Conservation (phyloP, 64 coral and sea anemone genomes). For the Cladopsammia gracilis region DNA sequence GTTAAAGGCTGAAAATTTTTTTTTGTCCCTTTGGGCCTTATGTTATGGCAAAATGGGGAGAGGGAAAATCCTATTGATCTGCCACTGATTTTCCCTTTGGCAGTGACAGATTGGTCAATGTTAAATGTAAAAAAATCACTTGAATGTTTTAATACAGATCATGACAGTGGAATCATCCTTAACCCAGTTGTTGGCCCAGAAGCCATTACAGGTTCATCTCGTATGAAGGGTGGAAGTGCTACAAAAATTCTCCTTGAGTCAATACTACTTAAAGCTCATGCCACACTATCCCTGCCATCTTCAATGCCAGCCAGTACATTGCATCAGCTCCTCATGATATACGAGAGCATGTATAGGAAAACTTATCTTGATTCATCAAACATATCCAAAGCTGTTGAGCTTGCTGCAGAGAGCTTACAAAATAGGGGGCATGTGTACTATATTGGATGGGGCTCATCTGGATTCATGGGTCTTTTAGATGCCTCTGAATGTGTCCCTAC, state of each 20-base stretch:
- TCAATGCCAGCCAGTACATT: background rate
- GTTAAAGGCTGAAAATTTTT: too few species aligned
- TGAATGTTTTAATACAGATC: constrained; percentile 10
- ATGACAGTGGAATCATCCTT: constrained; percentile 75
- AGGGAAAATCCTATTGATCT: too few species aligned
- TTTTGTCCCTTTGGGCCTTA: too few species aligned
- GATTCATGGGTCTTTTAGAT: constrained; percentile 86
- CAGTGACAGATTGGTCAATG: too few species aligned
- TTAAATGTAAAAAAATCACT: too few species aligned
- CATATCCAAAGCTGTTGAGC: constrained; percentile 68
- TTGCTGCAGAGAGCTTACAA: constrained; percentile 66
- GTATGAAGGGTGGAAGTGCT: constrained; percentile 93
- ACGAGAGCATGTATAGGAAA: constrained; percentile 42
- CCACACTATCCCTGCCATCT: constrained; percentile 30
- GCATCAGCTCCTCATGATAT: constrained; percentile 23
- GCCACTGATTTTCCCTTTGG: too few species aligned
- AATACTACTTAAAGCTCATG: constrained; percentile 76
- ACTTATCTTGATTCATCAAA: constrained; percentile 48
- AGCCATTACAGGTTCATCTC: constrained; percentile 90
- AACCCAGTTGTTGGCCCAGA: constrained; percentile 96
- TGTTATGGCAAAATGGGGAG: too few species aligned
- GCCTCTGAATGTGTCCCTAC: constrained; percentile 96
- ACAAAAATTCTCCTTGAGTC: constrained; percentile 92
- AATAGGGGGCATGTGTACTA: constrained; percentile 78
- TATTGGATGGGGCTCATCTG: constrained; percentile 62